A percentile compares a stretch with the other conserved stretches of the same genome.
These are phyloP conservation scores for Littorina saxatilis DNA, from an alignment of 1,140 invertebrate genomes.

Conservation along the genomic window DNA sequence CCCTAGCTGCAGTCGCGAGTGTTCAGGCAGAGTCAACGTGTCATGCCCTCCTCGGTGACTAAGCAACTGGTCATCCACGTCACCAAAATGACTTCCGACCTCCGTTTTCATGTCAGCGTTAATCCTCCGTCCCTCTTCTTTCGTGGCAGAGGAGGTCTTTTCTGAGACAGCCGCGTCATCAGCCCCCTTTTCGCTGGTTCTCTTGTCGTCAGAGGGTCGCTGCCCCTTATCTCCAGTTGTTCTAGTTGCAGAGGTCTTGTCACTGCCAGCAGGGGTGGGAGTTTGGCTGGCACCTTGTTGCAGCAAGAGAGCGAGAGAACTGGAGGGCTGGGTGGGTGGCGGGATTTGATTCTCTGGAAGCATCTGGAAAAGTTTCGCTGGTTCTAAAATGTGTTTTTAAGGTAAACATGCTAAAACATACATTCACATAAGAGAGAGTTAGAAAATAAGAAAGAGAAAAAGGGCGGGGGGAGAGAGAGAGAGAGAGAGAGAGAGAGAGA, in stretches of 20 bases:
- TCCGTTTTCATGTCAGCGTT: conserved; percentile 62
- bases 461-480: background rate
- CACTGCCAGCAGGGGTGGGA: background rate
- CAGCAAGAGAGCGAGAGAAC: conserved; percentile 56
- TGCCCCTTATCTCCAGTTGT: too few species aligned
- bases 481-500: background rate
- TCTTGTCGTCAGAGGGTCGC: background rate
- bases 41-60: conserved; percentile 43
- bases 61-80: conserved; percentile 48
- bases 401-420: too few species aligned
- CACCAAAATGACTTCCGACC: conserved; percentile 52
- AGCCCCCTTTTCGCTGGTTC: background rate
- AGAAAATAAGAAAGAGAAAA: background rate
- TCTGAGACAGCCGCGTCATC: conserved; percentile 3
- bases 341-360: conserved; percentile 69
- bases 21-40: conserved; percentile 54
- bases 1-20: conserved; percentile 53
- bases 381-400: too few species aligned
- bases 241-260: background rate
- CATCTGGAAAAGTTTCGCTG: too few species aligned
- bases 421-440: conserved; percentile 1
- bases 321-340: conserved; percentile 62
- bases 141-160: background rate
- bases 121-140: conserved; percentile 13
- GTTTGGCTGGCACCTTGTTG: background rate